Evolutionary conservation across 2,797 vertebrate species (phyloP), one percentile per base, ranked within the genome.

Genomic region (Pteronotus mesoamericanus): DNA sequence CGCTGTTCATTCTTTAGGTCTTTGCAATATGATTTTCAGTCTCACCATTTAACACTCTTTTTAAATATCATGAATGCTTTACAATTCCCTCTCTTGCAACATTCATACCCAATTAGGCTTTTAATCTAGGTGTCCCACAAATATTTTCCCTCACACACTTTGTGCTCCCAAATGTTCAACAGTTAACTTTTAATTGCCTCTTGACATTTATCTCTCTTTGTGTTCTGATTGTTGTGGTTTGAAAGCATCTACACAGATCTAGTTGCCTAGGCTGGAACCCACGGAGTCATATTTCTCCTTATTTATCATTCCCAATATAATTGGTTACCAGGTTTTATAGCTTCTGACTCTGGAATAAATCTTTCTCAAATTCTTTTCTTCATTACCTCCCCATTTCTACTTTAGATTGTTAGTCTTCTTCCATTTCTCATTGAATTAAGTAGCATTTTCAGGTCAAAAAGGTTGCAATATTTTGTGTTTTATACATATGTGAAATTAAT

Each of bases 221-320:
- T 84, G 39, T 51, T 96, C 69, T 80, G 93, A 93, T 61, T 93
- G 32, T 80, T 90, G 12, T 61, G 48, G 96, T 96, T 94, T 94
- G 24, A 90, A 95, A 61, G 12, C 55, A 44, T 84, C 59, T 89
- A 21, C 71, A 37, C 32, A 93, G 84, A 77, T 74, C 6, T 69
- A 71, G 82, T 91, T 87, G 71, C 64, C 32, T 51, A 64, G 34
- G 19, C 46, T 85, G 80, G 59, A 91, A 83, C 9, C 51, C 51
- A 6, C 4, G 32, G 57, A 57, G 77, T 72, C 74, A 39, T 16
- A 85, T 26, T 92, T 68, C 32, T 44, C 39, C 12, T 89, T 57
- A 37, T 51, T 77, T 72, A 51, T 89, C 26, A 85, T 77, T 22
- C 42, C 21, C 7, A 74, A 10, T 72, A n/a, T 44, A 74, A 39